Evolutionary conservation across 2,113 vertebrate genomes (phyloP).

Genomic region (Anthoscopus minutus): DNA sequence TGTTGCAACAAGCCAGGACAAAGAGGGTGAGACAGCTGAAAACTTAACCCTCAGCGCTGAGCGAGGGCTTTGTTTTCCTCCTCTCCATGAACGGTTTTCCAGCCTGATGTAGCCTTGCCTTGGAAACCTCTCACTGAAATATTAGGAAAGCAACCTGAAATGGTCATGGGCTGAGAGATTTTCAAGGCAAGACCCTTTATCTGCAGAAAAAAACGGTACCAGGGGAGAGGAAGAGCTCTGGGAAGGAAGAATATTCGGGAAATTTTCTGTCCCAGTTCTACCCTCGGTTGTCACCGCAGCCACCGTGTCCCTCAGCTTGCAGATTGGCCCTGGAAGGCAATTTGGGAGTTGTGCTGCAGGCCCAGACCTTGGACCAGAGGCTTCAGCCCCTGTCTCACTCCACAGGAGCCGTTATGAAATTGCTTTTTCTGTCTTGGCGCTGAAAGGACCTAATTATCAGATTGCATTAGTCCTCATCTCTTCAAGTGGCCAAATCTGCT

Average conservation of each 20-base stretch:
- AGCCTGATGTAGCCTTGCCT: not conserved
- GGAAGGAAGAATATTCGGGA: not conserved
- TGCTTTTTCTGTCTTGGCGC: conserved; percentile 45
- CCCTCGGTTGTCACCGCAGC: rapidly evolving
- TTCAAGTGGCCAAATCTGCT: conserved; percentile 40
- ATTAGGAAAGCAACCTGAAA: rapidly evolving
- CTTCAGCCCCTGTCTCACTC: not conserved
- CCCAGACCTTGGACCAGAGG: not conserved
- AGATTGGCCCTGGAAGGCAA: not conserved
- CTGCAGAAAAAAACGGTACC: not conserved
- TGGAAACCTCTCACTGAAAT: not conserved
- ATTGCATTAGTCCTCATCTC: conserved; percentile 62
- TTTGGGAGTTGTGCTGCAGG: not conserved
- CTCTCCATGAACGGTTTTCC: not conserved
- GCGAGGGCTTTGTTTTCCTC: not conserved
- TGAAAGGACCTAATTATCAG: conserved; percentile 52
- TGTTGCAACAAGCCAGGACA: conserved; percentile 59
- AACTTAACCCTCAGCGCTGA: conserved; percentile 51
- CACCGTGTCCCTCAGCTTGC: not conserved
- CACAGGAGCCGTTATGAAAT: conserved; percentile 41
- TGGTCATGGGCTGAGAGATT: not conserved
- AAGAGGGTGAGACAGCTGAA: conserved; percentile 47
- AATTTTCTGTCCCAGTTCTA: not conserved
- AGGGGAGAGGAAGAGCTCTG: not conserved
- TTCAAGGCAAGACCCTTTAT: not conserved